These are phyloP conservation scores for Stictonetta naevosa DNA, from an alignment of 2,113 vertebrate genomes.

Conservation along the genomic window DNA sequence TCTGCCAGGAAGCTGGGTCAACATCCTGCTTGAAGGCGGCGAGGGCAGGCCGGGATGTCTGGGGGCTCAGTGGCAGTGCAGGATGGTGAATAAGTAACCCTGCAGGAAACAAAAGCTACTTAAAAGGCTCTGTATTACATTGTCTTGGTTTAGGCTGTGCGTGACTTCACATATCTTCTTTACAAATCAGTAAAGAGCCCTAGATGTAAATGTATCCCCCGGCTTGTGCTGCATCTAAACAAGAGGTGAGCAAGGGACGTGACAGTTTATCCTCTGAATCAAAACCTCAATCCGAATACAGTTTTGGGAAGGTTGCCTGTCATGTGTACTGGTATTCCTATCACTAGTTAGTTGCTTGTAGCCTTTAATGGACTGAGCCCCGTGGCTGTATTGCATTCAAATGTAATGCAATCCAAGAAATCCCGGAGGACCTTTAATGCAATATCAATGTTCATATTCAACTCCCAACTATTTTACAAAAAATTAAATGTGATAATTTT, in stretches of 20 bases:
- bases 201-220: neutral
- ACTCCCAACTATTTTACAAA: neutral
- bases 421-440: slow-evolving; percentile 5
- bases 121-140: neutral
- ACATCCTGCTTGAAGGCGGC: neutral
- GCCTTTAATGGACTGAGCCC: neutral
- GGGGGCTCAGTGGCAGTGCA: neutral
- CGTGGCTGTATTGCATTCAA: neutral
- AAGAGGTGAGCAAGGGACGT: neutral
- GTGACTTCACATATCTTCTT: neutral
- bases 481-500: neutral
- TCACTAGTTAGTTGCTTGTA: neutral
- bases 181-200: neutral
- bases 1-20: neutral
- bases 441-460: neutral
- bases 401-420: neutral
- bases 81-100: neutral
- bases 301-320: neutral
- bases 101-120: neutral
- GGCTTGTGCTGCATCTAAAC: neutral
- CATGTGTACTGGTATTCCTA: neutral
- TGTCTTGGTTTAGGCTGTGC: neutral
- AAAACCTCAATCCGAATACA: neutral
- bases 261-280: neutral
- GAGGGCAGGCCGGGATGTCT: neutral